Evolutionary conservation across 2,888 invertebrate species (phyloP).

Genomic region (Pilophorus perplexus): DNA sequence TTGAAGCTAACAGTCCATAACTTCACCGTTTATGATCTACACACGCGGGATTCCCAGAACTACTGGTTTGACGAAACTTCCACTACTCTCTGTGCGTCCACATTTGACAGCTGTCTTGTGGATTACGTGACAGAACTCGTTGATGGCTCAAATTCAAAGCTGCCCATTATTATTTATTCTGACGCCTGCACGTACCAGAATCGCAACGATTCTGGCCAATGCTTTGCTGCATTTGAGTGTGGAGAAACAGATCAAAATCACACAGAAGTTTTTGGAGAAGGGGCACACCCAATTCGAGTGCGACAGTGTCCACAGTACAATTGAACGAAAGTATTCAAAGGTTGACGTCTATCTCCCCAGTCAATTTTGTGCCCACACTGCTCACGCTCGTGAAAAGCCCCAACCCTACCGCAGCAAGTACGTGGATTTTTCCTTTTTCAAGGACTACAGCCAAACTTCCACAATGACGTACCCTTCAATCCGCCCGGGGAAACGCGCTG

Average conservation of each 20-base stretch:
- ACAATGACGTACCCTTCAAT: constrained; percentile 34
- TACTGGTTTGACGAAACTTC: constrained; percentile 40
- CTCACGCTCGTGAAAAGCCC: background rate
- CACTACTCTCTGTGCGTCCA: constrained; percentile 16
- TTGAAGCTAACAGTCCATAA: constrained; percentile 28
- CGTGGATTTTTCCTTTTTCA: constrained; percentile 42
- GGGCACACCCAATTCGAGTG: constrained; percentile 20
- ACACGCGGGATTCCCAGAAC: constrained; percentile 1
- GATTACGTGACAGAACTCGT: constrained; percentile 16
- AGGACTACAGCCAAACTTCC: constrained; percentile 27
- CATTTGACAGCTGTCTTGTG: constrained; percentile 17
- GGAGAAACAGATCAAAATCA: background rate
- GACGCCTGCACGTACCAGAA: constrained; percentile 33
- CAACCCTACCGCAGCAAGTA: constrained; percentile 36
- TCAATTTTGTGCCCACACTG: background rate
- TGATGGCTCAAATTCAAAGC: background rate
- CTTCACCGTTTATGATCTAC: constrained; percentile 28
- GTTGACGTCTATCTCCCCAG: constrained; percentile 2
- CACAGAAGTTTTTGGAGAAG: constrained; percentile 10
- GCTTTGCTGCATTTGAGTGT: constrained; percentile 30
- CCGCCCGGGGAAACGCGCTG: constrained; percentile 37
- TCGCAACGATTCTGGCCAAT: constrained; percentile 21
- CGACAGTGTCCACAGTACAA: constrained; percentile 16
- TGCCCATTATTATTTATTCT: constrained; percentile 16
- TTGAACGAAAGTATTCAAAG: background rate